Conservation (phyloP, 1,140 invertebrate species). For the Calycopis cecrops region DNA sequence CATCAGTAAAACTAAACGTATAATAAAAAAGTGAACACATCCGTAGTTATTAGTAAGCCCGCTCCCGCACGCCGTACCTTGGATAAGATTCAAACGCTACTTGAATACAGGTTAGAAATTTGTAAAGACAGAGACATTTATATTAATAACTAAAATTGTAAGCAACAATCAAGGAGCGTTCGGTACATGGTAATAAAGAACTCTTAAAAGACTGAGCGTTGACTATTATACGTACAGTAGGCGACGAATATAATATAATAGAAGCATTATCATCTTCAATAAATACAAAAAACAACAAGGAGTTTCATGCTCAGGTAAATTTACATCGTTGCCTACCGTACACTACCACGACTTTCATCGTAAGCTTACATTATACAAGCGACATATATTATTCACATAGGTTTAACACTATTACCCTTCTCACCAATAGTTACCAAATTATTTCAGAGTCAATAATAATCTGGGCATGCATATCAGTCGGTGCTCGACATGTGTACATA, state of each 20-base stretch:
- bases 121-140: background rate
- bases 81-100: constrained; percentile 31
- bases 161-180: constrained; percentile 31
- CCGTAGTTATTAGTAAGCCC: constrained; percentile 33
- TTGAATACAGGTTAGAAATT: constrained; percentile 17
- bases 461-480: constrained; percentile 57
- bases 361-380: constrained; percentile 48
- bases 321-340: constrained; percentile 21
- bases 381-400: constrained; percentile 44
- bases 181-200: constrained; percentile 41
- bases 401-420: constrained; percentile 37
- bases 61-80: constrained; percentile 25
- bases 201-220: constrained; percentile 33
- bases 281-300: constrained; percentile 10
- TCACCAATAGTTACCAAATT: constrained; percentile 37
- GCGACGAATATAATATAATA: constrained; percentile 17
- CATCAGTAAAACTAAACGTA: constrained; percentile 8
- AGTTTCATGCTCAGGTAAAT: constrained; percentile 9
- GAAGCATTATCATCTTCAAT: background rate
- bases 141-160: background rate
- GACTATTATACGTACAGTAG: constrained; percentile 30
- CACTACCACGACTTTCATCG: constrained; percentile 31
- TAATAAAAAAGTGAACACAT: constrained; percentile 12
- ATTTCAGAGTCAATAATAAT: constrained; percentile 37
- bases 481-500: constrained; percentile 35